Evolutionary conservation across 2,888 invertebrate species (phyloP), one percentile per base, ranked within the genome.

Genomic region (Agrochola circellaris): DNA sequence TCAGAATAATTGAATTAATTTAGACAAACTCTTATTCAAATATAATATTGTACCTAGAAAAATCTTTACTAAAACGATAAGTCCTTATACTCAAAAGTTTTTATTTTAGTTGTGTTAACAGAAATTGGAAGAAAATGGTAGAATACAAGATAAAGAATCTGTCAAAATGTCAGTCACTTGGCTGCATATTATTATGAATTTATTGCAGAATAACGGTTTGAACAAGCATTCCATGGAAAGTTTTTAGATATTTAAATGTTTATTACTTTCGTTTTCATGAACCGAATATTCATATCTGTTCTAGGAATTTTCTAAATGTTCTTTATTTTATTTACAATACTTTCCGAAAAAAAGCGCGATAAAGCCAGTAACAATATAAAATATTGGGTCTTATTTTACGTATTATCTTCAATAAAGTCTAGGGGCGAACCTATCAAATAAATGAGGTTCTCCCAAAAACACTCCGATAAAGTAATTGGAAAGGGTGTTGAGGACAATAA

Each of bases 381-480:
- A 68, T 54, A 64, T 74, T 60, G 67, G 6, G 34, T 72, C n/a
- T 61, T 75, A 72, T 68, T 74, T 71, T 65, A 70, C 68, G 60
- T 15, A 81, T 74, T 56, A 72, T 80, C 56, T 74, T 26, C 42
- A 51, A 72, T 71, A 26, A 79, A 56, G 62, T 83, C 48, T 68
- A n/a, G 23, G 6, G 13, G n/a, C 20, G 23, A 80, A 69, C 51
- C 81, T 66, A 80, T 83, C 61, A 84, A 61, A 81, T 75, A 81
- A 75, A 83, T 48, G 51, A 66, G 45, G 26, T 34, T 58, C 61
- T 38, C n/a, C 51, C 30, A 30, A 84, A 62, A 73, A 58, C 65
- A 65, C 81, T 75, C 51, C 23, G 51, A 8, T 34, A 66, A 51
- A 83, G 81, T 81, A 81, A 84, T 83, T 80, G 71, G 23, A 80